phyloP scores from a whole-genome alignment of 2,797 vertebrate genomes.

The Lutjanus argentimaculatus region DNA sequence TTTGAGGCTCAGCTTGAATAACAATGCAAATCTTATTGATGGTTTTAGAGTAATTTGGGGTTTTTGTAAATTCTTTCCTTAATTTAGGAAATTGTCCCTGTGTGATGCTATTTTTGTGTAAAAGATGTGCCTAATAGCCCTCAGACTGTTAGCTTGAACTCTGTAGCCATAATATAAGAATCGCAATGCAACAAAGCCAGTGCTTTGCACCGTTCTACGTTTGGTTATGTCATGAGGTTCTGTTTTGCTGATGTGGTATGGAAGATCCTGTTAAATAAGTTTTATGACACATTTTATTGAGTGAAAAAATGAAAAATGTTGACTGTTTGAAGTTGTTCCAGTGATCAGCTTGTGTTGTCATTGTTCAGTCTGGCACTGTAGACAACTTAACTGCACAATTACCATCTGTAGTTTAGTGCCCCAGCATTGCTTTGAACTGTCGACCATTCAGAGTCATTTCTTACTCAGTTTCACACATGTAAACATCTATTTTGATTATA shows the following conservation, averaged over 20 bases:
- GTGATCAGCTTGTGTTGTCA: not conserved
- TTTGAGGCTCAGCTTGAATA: constrained; percentile 24
- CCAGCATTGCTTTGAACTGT: not conserved
- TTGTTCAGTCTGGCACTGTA: constrained; percentile 8
- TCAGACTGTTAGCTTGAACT: constrained; percentile 70
- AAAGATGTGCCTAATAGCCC: constrained; percentile 67
- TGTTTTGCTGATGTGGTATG: constrained; percentile 21
- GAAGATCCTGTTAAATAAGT: not conserved
- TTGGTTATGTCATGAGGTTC: constrained; percentile 11
- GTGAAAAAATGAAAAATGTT: not conserved
- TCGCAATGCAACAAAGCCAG: constrained; percentile 47
- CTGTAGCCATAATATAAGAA: constrained; percentile 65
- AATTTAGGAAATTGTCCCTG: not conserved
- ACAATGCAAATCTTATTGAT: constrained; percentile 15
- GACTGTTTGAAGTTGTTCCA: constrained; percentile 9
- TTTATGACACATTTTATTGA: constrained; percentile 4
- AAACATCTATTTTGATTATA: not conserved
- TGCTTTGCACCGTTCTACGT: constrained; percentile 38
- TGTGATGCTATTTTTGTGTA: constrained; percentile 39
- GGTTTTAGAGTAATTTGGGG: constrained; percentile 7
- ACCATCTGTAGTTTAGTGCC: not conserved
- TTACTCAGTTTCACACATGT: not conserved
- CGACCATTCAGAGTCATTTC: not conserved
- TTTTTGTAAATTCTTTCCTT: not conserved
- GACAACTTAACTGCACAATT: not conserved